Evolutionary conservation across 2,888 invertebrate species (phyloP), one percentile per base, ranked within the genome.

Genomic region (Quadroppia sp.): DNA sequence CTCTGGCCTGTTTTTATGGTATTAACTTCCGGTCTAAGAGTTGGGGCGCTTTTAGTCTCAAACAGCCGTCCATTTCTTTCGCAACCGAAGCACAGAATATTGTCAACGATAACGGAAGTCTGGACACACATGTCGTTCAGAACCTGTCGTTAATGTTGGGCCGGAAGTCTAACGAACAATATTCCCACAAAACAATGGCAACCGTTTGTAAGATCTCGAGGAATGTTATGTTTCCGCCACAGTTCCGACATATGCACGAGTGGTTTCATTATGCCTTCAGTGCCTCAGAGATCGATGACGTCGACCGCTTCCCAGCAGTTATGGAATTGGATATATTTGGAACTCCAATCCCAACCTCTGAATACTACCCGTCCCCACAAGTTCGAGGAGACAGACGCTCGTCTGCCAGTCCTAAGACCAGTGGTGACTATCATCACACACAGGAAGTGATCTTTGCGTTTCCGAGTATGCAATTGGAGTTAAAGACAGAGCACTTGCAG

Each of bases 181-280:
- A 45, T 1, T 17, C 23, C 2, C 40, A 45, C 42, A 40, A 45
- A 82, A 92, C 92, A 72, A 93, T 94, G 92, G 96, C 92, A 28
- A 94, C 93, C 13, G 94, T 97, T 73, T 94, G 94, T 81, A 89
- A 93, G 81, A 89, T 96, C 80, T 91, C 94, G 71, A 86, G 96
- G 71, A 93, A 91, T 78, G 89, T 94, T 76, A 88, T 94, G 76
- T 95, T 96, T 84, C 95, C 95, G 77, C 96, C 95, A 40, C 95
- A 95, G 84, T 95, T 95, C 83, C 91, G 94, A 83, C 91, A 91
- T 48, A 86, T 96, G 53, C 89, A 90, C 80, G 96, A 97, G 83
- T 97, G 97, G 96, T 96, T 97, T 85, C 90, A 91, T 80, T 97
- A 97, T 83, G 93, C 96, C 0, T 96, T 97, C 84, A 90, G 93